Evolutionary conservation across 2,797 vertebrate species (phyloP).

Genomic region (Poeciliopsis paucimaculata): DNA sequence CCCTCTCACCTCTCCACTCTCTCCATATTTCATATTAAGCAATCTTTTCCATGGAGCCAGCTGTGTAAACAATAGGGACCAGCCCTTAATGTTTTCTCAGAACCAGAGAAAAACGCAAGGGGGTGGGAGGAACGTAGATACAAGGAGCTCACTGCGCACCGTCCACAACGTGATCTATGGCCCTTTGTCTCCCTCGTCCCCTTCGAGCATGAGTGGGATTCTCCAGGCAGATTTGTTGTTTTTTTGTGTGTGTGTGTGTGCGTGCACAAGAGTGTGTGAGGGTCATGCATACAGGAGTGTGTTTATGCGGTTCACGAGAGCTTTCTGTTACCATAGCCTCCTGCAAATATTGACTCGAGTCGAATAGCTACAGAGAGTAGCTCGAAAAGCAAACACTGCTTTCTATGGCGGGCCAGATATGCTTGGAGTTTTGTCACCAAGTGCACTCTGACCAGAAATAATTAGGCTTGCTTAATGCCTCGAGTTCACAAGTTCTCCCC

Average conservation of each 20-base stretch:
- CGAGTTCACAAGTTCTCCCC: slow-evolving; percentile 3
- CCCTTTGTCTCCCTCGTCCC: slow-evolving; percentile 67
- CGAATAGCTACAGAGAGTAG: slow-evolving; percentile 65
- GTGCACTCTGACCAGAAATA: slow-evolving; percentile 30
- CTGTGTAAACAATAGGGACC: slow-evolving; percentile 83
- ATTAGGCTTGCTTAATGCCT: slow-evolving; percentile 15
- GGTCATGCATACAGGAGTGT: slow-evolving; percentile 45
- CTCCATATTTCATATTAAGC: slow-evolving; percentile 85
- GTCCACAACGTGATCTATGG: slow-evolving; percentile 65
- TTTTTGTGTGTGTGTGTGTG: slow-evolving; percentile 23
- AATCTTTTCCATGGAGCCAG: slow-evolving; percentile 81
- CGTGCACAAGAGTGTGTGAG: slow-evolving; percentile 39
- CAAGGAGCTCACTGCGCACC: slow-evolving; percentile 58
- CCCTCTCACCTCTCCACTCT: slow-evolving; percentile 64
- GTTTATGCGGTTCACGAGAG: slow-evolving; percentile 60
- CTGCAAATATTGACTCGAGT: slow-evolving; percentile 74
- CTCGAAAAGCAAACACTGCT: slow-evolving; percentile 55
- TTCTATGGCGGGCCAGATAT: slow-evolving; percentile 42
- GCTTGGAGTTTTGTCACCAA: slow-evolving; percentile 44
- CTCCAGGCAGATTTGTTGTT: slow-evolving; percentile 58
- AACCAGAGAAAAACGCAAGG: slow-evolving; percentile 59
- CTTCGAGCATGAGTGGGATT: slow-evolving; percentile 65
- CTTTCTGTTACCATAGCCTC: slow-evolving; percentile 72
- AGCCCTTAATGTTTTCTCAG: slow-evolving; percentile 72
- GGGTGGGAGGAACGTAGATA: slow-evolving; percentile 38